A percentile compares a stretch with the other conserved stretches of the same genome.
Evolutionary conservation across 2,797 vertebrate genomes (phyloP).

Genomic region (Catostomus latipinnis): DNA sequence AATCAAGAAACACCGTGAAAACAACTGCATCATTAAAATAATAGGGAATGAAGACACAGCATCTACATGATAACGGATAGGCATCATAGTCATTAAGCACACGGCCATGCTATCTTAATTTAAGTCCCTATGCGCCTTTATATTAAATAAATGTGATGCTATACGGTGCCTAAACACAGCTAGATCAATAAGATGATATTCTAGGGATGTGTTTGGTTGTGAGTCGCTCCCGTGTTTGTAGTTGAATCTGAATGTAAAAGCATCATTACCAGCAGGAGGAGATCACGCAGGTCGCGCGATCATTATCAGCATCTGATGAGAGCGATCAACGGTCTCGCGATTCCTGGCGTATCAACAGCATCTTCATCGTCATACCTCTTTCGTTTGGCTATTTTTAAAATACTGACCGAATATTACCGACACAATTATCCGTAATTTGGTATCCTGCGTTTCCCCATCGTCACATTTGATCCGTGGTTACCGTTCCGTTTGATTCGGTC

Average conservation of each 20-base stretch:
- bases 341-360: conserved; percentile 35
- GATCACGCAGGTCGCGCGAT: conserved; percentile 78
- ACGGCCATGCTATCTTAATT: conserved; percentile 55
- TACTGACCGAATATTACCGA: conserved; percentile 47
- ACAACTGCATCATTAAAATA: conserved; percentile 48
- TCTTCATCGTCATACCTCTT: conserved; percentile 25
- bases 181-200: background rate
- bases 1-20: conserved; percentile 50
- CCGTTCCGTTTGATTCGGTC: conserved; percentile 65
- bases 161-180: background rate
- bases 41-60: conserved; percentile 19
- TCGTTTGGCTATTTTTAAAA: conserved; percentile 54
- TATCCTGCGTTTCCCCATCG: conserved; percentile 63
- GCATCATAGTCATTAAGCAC: conserved; percentile 71
- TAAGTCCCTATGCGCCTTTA: conserved; percentile 66
- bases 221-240: background rate
- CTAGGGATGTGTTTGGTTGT: no score
- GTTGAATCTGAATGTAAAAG: conserved; percentile 10
- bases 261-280: conserved; percentile 65
- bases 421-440: conserved; percentile 46
- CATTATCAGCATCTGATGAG: conserved; percentile 72
- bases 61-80: conserved; percentile 46
- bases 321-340: conserved; percentile 67
- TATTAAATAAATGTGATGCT: conserved; percentile 3
- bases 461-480: conserved; percentile 57